Conservation (phyloP, 2,888 invertebrate species). For the Electrophaes corylata region DNA sequence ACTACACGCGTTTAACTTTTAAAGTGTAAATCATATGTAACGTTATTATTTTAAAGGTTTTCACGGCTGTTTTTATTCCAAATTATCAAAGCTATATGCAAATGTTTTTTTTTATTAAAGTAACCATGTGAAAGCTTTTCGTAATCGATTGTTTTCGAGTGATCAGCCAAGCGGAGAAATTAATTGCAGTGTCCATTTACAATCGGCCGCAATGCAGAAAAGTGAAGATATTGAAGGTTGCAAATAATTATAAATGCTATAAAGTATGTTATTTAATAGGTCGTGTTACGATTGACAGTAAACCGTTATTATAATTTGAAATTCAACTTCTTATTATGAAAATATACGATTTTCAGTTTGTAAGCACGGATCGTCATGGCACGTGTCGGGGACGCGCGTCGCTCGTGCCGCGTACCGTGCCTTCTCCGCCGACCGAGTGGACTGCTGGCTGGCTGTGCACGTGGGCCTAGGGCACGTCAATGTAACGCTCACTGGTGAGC, state of each 20-base stretch:
- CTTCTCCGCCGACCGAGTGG: conserved; percentile 94
- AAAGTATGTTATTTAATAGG: too few species aligned
- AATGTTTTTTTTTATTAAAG: background rate
- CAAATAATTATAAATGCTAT: background rate
- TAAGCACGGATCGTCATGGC: conserved; percentile 96
- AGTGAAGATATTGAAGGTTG: conserved; percentile 1
- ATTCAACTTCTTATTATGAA: background rate
- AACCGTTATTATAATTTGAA: background rate
- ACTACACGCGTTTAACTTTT: background rate
- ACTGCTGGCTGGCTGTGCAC: conserved; percentile 95
- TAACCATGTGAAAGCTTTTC: conserved; percentile 49
- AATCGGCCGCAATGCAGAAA: background rate
- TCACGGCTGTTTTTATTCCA: too few species aligned
- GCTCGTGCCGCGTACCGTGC: conserved; percentile 92
- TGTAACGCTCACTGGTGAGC: conserved; percentile 94
- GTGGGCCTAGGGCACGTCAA: conserved; percentile 97
- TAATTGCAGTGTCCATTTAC: conserved; percentile 57
- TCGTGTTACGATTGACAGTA: too few species aligned
- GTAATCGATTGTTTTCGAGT: conserved; percentile 64
- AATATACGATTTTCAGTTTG: conserved; percentile 86
- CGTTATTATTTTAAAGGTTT: too few species aligned
- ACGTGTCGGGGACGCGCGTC: conserved; percentile 93
- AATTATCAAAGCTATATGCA: background rate
- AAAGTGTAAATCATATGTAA: background rate
- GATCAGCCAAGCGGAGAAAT: conserved; percentile 63